These are phyloP conservation scores for Cyrtonyx montezumae DNA, from an alignment of 2,113 vertebrate genomes.

Conservation along the genomic window DNA sequence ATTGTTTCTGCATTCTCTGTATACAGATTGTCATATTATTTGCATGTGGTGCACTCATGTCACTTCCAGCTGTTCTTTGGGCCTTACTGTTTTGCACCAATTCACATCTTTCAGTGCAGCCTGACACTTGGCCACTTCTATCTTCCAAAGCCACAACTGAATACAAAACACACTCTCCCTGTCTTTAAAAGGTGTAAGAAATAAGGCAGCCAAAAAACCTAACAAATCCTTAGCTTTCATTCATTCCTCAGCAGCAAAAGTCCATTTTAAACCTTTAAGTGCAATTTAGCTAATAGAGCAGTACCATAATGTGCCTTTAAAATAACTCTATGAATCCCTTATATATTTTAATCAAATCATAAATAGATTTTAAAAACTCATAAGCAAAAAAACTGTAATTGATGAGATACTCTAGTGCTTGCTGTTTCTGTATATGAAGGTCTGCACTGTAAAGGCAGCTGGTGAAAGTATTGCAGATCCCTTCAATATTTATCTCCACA, in stretches of 20 bases:
- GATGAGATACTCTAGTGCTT: neutral
- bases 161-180: neutral
- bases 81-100: neutral
- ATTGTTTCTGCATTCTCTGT: slow-evolving; percentile 52
- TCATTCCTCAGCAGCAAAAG: neutral
- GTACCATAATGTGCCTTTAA: neutral
- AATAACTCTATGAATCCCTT: neutral
- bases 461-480: neutral
- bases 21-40: slow-evolving; percentile 1
- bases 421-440: neutral
- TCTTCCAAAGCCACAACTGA: slow-evolving; percentile 10
- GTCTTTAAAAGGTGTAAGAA: neutral
- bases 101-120: neutral
- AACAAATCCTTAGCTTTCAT: neutral
- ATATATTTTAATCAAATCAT: neutral
- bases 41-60: slow-evolving; percentile 10
- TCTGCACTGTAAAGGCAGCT: neutral
- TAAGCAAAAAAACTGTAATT: neutral
- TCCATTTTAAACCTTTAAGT: neutral
- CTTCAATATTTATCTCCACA: neutral
- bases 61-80: slow-evolving; percentile 44
- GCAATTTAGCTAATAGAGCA: neutral
- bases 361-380: neutral
- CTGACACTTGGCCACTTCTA: neutral
- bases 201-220: neutral